Percentiles rank a stretch among this genome's conserved stretches.
phyloP scores from a whole-genome alignment of 2,113 vertebrate genomes.

The Gymnobelideus leadbeateri region DNA sequence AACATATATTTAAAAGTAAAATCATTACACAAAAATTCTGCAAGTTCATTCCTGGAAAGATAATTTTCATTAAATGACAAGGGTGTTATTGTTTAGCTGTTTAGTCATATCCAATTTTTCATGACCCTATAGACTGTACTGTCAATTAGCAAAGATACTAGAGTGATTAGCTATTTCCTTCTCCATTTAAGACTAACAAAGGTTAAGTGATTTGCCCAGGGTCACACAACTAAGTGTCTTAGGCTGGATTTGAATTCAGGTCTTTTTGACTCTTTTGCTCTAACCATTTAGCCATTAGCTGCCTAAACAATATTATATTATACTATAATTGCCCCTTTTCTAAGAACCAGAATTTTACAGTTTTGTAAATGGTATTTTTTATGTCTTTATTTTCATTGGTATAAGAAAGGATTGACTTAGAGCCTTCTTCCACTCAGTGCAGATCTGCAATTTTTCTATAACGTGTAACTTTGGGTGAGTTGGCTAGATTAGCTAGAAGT shows the following conservation, averaged over 20 bases:
- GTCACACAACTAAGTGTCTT: neutral
- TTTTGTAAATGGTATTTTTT: neutral
- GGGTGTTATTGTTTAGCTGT: neutral
- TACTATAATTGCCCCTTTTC: neutral
- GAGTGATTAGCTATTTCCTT: neutral
- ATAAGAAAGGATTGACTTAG: neutral
- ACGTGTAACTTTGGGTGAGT: neutral
- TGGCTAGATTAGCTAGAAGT: neutral
- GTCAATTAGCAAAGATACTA: neutral
- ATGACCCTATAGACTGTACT: neutral
- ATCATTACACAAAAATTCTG: conserved; percentile 1
- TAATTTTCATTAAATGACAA: neutral
- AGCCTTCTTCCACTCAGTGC: neutral
- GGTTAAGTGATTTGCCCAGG: neutral
- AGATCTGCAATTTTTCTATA: neutral
- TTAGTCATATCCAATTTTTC: neutral
- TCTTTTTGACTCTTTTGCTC: neutral
- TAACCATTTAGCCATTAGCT: neutral
- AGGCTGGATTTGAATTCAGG: neutral
- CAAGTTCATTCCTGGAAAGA: neutral
- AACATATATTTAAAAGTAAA: conserved; percentile 28
- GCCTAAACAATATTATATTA: neutral
- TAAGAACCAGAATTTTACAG: neutral
- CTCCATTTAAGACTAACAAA: neutral
- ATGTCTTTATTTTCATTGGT: neutral